Percentiles rank a stretch among this genome's conserved stretches.
phyloP scores from a whole-genome alignment of 2,888 invertebrate genomes.

The Argynnis bischoffii region DNA sequence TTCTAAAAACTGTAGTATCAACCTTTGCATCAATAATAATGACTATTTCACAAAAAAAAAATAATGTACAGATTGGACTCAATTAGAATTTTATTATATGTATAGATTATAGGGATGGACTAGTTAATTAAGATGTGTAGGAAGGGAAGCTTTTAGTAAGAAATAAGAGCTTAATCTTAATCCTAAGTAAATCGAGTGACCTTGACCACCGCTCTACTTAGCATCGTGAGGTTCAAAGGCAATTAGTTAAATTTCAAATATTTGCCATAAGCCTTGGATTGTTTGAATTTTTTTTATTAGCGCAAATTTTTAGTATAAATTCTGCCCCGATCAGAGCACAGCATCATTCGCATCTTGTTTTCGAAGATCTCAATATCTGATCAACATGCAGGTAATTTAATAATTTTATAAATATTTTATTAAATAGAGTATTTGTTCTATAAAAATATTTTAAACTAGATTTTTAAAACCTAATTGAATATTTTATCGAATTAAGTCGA shows the following conservation, averaged over 20 bases:
- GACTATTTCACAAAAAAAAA: too few relatives aligned
- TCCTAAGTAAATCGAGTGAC: background rate
- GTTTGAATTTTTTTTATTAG: constrained; percentile 52
- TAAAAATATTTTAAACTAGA: background rate
- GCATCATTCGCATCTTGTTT: constrained; percentile 57
- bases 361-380: constrained; percentile 58
- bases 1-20: too few relatives aligned
- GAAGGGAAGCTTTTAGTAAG: too few relatives aligned
- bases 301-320: constrained; percentile 58
- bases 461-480: too few relatives aligned
- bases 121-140: too few relatives aligned
- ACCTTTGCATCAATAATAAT: too few relatives aligned
- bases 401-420: constrained; percentile 12
- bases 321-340: constrained; percentile 24
- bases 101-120: too few relatives aligned
- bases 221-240: constrained; percentile 16
- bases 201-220: constrained; percentile 25
- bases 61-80: too few relatives aligned
- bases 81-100: too few relatives aligned
- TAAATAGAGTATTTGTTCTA: background rate
- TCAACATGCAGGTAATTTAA: constrained; percentile 66
- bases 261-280: constrained; percentile 47
- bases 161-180: too few relatives aligned
- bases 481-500: too few relatives aligned
- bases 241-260: constrained; percentile 38